These are phyloP conservation scores for Sebastes vulpes DNA, from an alignment of 2,797 vertebrate genomes.

Conservation along the genomic window DNA sequence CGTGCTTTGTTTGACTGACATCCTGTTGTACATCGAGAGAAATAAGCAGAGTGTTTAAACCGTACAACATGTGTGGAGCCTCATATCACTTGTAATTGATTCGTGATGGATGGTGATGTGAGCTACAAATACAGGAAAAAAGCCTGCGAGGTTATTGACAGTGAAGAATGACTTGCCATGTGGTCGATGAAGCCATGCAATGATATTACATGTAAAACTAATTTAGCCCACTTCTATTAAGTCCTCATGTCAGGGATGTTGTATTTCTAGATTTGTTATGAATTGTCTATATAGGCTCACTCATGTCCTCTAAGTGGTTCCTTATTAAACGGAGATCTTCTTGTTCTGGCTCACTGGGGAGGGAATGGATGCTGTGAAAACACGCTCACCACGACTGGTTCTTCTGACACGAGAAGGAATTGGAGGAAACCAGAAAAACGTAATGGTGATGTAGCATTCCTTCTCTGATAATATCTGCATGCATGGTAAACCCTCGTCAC, in stretches of 20 bases:
- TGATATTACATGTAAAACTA: constrained; percentile 25
- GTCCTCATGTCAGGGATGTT: constrained; percentile 13
- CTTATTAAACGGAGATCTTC: constrained; percentile 38
- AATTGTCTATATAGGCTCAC: constrained; percentile 26
- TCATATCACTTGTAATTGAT: constrained; percentile 32
- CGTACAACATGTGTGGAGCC: constrained; percentile 27
- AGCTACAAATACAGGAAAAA: neutral
- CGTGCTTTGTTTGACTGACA: constrained; percentile 1
- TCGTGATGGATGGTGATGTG: constrained; percentile 24
- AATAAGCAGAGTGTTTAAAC: constrained; percentile 3
- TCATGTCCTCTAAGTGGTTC: constrained; percentile 29
- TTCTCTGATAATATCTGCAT: constrained; percentile 45
- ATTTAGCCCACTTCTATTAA: constrained; percentile 40
- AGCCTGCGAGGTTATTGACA: constrained; percentile 25
- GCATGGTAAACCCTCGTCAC: constrained; percentile 45
- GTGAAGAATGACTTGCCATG: constrained; percentile 44
- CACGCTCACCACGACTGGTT: neutral
- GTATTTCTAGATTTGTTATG: constrained; percentile 26
- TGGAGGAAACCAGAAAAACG: constrained; percentile 26
- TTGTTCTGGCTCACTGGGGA: constrained; percentile 20
- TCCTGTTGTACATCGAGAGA: neutral
- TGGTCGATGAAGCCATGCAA: neutral
- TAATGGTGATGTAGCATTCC: constrained; percentile 42
- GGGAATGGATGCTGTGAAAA: constrained; percentile 24
- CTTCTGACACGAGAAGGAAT: constrained; percentile 10